These are phyloP conservation scores for Loxodonta africana DNA, from an alignment of 2,113 vertebrate species.

Conservation along the genomic window DNA sequence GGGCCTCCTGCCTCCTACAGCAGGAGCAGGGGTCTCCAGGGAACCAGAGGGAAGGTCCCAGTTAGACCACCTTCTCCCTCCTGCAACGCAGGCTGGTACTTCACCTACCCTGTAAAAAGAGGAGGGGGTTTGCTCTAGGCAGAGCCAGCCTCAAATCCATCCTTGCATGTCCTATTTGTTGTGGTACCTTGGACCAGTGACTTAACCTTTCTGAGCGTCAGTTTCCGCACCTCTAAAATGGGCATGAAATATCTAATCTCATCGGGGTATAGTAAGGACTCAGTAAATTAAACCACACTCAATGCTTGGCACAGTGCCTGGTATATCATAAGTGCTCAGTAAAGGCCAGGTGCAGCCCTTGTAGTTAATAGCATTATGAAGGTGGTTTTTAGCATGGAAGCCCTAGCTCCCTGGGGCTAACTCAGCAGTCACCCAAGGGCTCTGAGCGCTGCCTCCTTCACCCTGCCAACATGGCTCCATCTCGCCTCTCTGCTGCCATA, in stretches of 20 bases:
- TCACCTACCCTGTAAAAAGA: neutral
- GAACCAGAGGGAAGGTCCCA: neutral
- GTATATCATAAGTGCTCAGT: rapidly evolving
- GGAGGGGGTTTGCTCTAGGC: neutral
- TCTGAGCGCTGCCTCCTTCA: neutral
- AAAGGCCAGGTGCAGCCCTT: rapidly evolving
- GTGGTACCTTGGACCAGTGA: neutral
- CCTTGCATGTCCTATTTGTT: neutral
- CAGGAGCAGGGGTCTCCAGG: neutral
- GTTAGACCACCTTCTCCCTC: neutral
- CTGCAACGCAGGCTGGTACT: neutral
- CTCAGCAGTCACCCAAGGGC: rapidly evolving
- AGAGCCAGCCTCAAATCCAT: neutral
- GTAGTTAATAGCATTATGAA: rapidly evolving
- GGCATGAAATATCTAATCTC: neutral
- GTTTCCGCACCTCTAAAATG: conserved; percentile 40
- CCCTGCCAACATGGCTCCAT: neutral
- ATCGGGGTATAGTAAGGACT: neutral
- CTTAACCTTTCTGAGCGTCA: conserved; percentile 8
- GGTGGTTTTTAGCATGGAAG: neutral
- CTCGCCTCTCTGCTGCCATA: rapidly evolving
- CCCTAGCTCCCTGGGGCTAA: neutral
- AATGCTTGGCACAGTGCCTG: neutral
- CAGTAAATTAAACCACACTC: neutral
- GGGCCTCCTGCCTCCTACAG: too few species aligned